Conservation (phyloP, 2,797 vertebrate genomes). For the Notolepis coatsorum region DNA sequence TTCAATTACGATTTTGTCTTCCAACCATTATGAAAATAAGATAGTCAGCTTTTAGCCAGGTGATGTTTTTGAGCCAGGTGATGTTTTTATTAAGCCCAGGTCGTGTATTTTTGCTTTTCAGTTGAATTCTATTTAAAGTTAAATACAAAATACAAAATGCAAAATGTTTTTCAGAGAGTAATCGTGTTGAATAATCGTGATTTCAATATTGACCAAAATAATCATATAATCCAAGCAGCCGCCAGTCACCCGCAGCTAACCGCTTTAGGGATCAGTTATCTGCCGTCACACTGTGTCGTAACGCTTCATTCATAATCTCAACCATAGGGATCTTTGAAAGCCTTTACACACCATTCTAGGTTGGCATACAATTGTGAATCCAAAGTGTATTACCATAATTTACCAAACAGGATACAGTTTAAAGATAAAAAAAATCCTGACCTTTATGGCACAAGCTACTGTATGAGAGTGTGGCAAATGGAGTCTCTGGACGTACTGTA, state of each 20-base stretch:
- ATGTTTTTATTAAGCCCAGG: too few species aligned
- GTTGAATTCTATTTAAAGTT: too few species aligned
- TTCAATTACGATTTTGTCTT: too few species aligned
- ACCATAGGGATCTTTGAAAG: not conserved
- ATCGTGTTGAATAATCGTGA: too few species aligned
- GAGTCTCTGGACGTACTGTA: slow-evolving; percentile 29
- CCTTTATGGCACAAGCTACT: slow-evolving; percentile 1
- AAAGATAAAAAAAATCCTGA: not conserved
- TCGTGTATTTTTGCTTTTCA: too few species aligned
- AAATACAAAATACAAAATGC: too few species aligned
- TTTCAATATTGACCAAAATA: too few species aligned
- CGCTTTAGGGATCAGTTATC: slow-evolving; percentile 16
- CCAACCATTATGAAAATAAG: too few species aligned
- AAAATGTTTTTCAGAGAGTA: too few species aligned
- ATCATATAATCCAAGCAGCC: too few species aligned
- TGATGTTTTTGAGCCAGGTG: too few species aligned
- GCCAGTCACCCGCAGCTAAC: not conserved
- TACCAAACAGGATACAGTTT: not conserved
- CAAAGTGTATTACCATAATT: not conserved
- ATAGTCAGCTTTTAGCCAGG: too few species aligned
- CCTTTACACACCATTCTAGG: not conserved
- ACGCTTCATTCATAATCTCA: not conserved
- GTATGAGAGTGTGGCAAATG: slow-evolving; percentile 16
- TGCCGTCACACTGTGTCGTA: not conserved
- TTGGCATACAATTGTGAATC: not conserved